Evolutionary conservation across 2,113 vertebrate species (phyloP).

Genomic region (Mormoops blainvillei): DNA sequence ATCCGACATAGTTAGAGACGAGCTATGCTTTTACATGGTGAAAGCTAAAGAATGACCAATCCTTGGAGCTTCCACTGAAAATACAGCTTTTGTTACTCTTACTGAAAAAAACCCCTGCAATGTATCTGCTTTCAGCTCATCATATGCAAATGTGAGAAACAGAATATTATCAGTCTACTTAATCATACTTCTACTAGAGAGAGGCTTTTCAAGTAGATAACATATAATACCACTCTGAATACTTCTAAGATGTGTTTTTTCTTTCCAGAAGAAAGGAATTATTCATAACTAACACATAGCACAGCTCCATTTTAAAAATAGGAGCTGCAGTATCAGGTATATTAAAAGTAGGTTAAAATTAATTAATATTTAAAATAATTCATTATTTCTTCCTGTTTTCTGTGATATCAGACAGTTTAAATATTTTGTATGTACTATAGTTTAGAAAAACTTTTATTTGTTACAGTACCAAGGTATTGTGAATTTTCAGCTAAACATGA

Average conservation of each 20-base stretch:
- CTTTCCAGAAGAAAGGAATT: slow-evolving; percentile 13
- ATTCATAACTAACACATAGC: neutral
- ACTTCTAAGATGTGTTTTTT: neutral
- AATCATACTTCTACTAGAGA: neutral
- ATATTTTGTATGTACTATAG: neutral
- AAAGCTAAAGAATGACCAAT: neutral
- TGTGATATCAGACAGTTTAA: neutral
- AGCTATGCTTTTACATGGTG: neutral
- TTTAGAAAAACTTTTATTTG: neutral
- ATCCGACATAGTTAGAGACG: neutral
- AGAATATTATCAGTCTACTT: neutral
- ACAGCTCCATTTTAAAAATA: slow-evolving; percentile 15
- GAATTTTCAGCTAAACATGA: neutral
- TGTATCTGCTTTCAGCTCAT: slow-evolving; percentile 2
- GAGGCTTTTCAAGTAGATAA: neutral
- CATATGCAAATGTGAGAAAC: neutral
- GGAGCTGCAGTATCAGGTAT: neutral
- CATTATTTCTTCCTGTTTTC: slow-evolving; percentile 30
- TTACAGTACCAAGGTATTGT: neutral
- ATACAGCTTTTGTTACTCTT: neutral
- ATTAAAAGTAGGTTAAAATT: slow-evolving; percentile 8
- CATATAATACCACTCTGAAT: neutral
- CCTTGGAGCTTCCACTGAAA: neutral
- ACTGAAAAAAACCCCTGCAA: neutral
- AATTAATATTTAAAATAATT: neutral